Percentiles rank a stretch among this genome's conserved stretches.
These are phyloP conservation scores for Tragelaphus imberbis DNA, from an alignment of 2,113 vertebrate genomes.

Conservation along the genomic window DNA sequence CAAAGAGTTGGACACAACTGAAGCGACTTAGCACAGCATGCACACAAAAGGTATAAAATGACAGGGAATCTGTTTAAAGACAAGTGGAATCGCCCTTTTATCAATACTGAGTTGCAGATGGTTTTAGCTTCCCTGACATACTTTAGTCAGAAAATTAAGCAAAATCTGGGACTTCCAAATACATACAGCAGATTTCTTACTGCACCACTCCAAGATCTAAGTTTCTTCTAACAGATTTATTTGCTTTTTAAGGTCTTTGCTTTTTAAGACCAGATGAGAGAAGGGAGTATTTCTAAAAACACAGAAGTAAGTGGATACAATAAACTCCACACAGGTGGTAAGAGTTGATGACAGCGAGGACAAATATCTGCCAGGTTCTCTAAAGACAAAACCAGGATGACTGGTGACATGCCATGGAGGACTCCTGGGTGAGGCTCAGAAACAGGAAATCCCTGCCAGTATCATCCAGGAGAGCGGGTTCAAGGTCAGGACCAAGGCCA, in stretches of 20 bases:
- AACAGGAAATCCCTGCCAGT: background rate
- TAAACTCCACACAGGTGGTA: background rate
- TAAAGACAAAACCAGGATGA: background rate
- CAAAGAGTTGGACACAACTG: background rate
- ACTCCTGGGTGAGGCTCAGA: background rate
- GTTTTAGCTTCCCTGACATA: background rate
- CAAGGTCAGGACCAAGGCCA: background rate
- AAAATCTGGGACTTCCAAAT: background rate
- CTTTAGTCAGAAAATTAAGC: background rate
- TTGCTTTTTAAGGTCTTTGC: background rate
- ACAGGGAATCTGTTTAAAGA: background rate
- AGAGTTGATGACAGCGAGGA: too few species aligned
- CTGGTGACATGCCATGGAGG: background rate
- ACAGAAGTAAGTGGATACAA: background rate
- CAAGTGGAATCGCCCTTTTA: rapidly evolving
- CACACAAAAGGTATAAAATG: rapidly evolving
- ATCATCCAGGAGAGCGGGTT: background rate
- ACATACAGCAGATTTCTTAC: rapidly evolving
- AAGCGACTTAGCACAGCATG: background rate
- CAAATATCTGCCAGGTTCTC: background rate
- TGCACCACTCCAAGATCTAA: too few species aligned
- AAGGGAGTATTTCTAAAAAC: background rate
- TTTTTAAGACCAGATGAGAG: background rate
- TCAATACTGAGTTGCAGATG: rapidly evolving
- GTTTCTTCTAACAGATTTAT: background rate